Evolutionary conservation across 2,113 vertebrate species (phyloP), one percentile per base, ranked within the genome.

Genomic region (Corvus cornix): DNA sequence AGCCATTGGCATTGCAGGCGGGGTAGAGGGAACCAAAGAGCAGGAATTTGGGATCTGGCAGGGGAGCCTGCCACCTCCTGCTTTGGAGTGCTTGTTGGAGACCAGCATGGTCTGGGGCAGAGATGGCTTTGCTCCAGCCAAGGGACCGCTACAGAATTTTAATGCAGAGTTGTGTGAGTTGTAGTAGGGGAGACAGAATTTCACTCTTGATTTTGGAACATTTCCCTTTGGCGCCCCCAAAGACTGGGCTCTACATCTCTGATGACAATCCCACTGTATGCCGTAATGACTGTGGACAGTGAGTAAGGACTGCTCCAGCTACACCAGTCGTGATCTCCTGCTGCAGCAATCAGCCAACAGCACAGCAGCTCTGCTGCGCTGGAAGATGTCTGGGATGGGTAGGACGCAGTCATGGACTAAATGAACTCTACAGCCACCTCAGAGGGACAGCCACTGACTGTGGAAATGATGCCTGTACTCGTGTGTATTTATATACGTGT

Each of bases 211-310:
- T 56, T 35, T 49, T 63, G 58, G 30, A 72, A 10, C 19, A 3
- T 31, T 79, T 63, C 41, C 13, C 49, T 72, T 20, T 56, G 67
- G 20, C 58, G 17, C 14, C 31, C 24, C 6, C 43, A 35, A 5
- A 43, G 58, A 1, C 30, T 55, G 66, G 75, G 51, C 41, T 63
- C n/a, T 55, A 2, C 41, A n/a, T 56, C 53, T 31, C 53, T 55
- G 30, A 4, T 48, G 39, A 11, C 23, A 15, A 10, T 14, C 3
- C 14, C 28, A 30, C 35, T 49, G 41, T 10, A 1, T 48, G 19
- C 35, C 19, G 6, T 4, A 35, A 17, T 9, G 10, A 2, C 46
- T 31, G 1, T 31, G 67, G 46, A 8, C 31, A 43, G 0, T 31
- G 26, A 30, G 35, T n/a, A 7, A 6, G 79, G 35, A 19, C 30